A percentile compares a stretch with the other conserved stretches of the same genome.
Conservation (phyloP, 2,113 vertebrate species). For the Archocentrus centrarchus region DNA sequence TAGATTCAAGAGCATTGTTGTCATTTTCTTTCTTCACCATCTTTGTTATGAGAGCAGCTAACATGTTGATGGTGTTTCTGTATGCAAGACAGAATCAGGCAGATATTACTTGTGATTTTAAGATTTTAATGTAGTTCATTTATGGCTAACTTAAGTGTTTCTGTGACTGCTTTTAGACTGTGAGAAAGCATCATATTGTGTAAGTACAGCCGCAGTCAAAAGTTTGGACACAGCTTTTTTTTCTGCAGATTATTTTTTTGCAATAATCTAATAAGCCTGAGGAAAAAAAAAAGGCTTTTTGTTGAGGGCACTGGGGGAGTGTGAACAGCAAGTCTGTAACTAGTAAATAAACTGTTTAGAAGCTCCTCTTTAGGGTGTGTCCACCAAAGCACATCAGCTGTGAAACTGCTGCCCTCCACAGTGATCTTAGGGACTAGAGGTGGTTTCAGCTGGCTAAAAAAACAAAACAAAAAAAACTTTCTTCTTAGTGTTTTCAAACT, state of each 20-base stretch:
- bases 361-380: background rate
- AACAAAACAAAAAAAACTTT: too few species aligned
- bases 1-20: background rate
- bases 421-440: fast-evolving
- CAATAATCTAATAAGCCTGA: background rate
- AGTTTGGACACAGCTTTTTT: background rate
- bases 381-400: background rate
- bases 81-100: background rate
- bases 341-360: background rate
- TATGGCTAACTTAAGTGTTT: background rate
- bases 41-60: background rate
- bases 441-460: too few species aligned
- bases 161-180: background rate
- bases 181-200: background rate
- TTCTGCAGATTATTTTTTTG: background rate
- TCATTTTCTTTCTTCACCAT: background rate
- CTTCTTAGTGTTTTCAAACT: background rate
- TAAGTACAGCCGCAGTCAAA: background rate
- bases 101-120: too few species aligned
- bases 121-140: fast-evolving
- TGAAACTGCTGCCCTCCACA: background rate
- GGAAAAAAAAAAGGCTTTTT: background rate
- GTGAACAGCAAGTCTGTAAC: background rate
- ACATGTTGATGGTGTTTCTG: background rate
- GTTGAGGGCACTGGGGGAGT: background rate